Percentiles rank a stretch among this genome's conserved stretches.
phyloP scores from a whole-genome alignment of 2,888 invertebrate genomes.

The Ichneumon xanthorius region DNA sequence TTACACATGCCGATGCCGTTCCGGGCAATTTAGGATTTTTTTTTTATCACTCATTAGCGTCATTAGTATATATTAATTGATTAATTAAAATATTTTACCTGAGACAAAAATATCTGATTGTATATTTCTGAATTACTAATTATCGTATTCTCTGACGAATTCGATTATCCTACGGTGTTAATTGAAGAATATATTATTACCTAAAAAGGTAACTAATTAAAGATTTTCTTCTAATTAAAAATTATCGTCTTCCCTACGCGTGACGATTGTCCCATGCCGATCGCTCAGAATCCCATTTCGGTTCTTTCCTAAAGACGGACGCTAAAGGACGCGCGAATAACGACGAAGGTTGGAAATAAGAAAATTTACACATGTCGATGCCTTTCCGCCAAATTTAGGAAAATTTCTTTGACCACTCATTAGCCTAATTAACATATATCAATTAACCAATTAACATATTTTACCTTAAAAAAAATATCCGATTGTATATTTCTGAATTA shows the following conservation, averaged over 20 bases:
- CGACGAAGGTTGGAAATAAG: neutral
- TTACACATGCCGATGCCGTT: neutral
- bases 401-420: neutral
- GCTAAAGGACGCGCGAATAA: neutral
- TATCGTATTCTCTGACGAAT: neutral
- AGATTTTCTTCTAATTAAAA: too few species aligned
- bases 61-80: neutral
- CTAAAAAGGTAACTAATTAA: too few species aligned
- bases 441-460: too few species aligned
- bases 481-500: neutral
- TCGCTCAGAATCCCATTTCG: neutral
- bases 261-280: neutral
- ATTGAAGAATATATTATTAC: too few species aligned
- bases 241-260: neutral
- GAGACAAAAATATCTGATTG: neutral
- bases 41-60: neutral
- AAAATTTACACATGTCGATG: neutral
- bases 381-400: neutral
- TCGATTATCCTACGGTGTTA: too few species aligned
- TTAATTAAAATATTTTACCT: too few species aligned
- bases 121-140: neutral
- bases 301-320: too few species aligned
- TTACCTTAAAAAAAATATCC: too few species aligned
- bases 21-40: neutral
- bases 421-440: neutral